Base-by-base conservation (phyloP, 2,113 vertebrate species). In the Cephalopterus ornatus region DNA sequence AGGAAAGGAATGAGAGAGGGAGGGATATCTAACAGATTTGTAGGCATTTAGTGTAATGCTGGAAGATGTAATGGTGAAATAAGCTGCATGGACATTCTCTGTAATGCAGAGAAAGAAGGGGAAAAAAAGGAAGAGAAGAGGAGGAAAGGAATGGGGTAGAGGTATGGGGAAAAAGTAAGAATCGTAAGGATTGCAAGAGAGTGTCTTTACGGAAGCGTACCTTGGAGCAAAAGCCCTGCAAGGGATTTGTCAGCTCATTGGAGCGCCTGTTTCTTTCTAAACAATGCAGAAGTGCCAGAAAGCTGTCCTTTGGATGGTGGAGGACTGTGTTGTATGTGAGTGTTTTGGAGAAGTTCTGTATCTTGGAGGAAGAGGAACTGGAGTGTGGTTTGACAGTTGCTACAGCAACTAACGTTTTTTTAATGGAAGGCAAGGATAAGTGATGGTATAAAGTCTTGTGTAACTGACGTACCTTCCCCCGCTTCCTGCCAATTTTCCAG, bases 321-420 rank as follows among this genome's bases (percentile, higher is more conserved):
- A 94, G 83, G 71, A 27, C 73, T 94, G 73, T 67, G 82, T 88
- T 95, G 84, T 76, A 15, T 95, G 37, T 39, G 85, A 95, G 55
- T 96, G 85, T 96, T 95, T 97, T 96, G 92, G 93, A 95, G 95
- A 96, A 92, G 59, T 94, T 95, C 92, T 75, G 85, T 94, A 75
- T 85, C 83, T 97, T 85, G 44, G 79, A 95, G 86, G 81, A 94
- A 97, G 91, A 94, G 27, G 85, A 87, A 84, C 49, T 8, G 3
- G 42, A 96, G 93, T 86, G 73, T 94, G 71, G 78, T 93, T 53
- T 90, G 66, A 58, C 80, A 94, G 84, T 97, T 97, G 88, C 95
- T 80, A 95, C 89, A 93, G 89, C 82, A 89, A 75, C 95, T 81
- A 81, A 94, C 24, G 4, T 73, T 90, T 82, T 80, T 97, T 95